Percentiles rank a stretch among this genome's conserved stretches.
phyloP scores from a whole-genome alignment of 2,113 vertebrate species.

The Trachemys scripta region DNA sequence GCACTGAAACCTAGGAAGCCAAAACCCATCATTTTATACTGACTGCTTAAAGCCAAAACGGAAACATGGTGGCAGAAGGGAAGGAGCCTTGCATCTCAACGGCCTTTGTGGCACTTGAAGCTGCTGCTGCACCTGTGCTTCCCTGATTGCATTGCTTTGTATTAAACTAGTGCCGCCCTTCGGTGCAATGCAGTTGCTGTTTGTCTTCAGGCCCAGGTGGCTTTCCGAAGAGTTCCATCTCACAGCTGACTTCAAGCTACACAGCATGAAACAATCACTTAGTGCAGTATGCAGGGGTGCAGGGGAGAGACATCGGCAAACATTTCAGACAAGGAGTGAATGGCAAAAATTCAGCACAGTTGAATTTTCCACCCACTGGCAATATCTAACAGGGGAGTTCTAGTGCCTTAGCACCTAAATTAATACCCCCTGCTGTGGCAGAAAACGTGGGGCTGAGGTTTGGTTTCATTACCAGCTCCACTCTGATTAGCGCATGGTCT shows the following conservation, averaged over 20 bases:
- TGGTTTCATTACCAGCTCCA: not conserved
- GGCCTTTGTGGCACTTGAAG: not conserved
- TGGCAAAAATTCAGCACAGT: not conserved
- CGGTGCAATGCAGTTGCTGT: not conserved
- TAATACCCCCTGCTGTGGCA: not conserved
- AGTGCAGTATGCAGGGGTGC: not conserved
- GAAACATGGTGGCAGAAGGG: not conserved
- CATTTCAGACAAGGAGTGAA: too few relatives aligned
- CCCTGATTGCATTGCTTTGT: not conserved
- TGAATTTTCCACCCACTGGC: not conserved
- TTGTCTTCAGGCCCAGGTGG: too few relatives aligned
- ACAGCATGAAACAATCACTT: not conserved
- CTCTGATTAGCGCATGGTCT: not conserved
- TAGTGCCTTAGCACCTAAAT: not conserved
- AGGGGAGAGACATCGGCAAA: too few relatives aligned
- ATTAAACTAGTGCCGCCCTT: not conserved
- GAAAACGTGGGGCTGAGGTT: not conserved
- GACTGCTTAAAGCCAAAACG: not conserved
- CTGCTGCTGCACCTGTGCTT: not conserved
- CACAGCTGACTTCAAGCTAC: rapidly evolving
- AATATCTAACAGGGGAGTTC: not conserved
- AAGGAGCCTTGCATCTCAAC: not conserved
- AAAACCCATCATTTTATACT: not conserved
- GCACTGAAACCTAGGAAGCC: not conserved
- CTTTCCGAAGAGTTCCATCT: too few relatives aligned